Percentiles rank a stretch among this genome's conserved stretches.
Conservation (phyloP, 2,797 vertebrate species). For the Syngnathus rostellatus region DNA sequence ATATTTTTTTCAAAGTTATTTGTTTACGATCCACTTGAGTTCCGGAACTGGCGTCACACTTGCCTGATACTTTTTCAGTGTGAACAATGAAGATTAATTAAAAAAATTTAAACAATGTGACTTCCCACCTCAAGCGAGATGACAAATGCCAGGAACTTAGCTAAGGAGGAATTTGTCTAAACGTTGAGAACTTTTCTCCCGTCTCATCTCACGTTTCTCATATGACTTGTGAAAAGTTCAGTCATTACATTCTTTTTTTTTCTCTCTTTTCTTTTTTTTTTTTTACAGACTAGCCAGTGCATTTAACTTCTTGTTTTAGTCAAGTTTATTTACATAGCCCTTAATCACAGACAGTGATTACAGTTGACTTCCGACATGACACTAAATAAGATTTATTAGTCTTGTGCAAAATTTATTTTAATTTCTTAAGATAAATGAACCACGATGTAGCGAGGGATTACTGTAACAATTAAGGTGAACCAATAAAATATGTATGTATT, state of each 20-base stretch:
- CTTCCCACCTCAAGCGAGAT: conserved; percentile 1
- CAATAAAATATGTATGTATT: not conserved
- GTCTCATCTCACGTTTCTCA: conserved; percentile 17
- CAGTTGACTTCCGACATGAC: too few relatives aligned
- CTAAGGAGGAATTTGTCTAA: conserved; percentile 10
- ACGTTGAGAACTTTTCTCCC: conserved; percentile 12
- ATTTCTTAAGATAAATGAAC: too few relatives aligned
- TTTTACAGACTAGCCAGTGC: not conserved
- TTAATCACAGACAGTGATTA: too few relatives aligned
- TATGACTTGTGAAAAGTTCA: conserved; percentile 16
- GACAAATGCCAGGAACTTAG: conserved; percentile 5
- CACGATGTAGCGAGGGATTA: too few relatives aligned
- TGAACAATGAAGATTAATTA: not conserved
- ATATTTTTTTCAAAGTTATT: conserved; percentile 11
- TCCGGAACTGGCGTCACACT: not conserved
- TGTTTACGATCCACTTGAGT: conserved; percentile 8
- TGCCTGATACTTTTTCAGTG: conserved; percentile 3
- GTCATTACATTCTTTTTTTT: not conserved
- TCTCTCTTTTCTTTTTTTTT: not conserved
- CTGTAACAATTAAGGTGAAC: not conserved
- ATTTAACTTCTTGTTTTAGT: not conserved
- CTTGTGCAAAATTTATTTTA: too few relatives aligned
- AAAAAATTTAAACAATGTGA: conserved; percentile 6
- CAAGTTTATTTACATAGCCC: too few relatives aligned
- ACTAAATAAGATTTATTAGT: too few relatives aligned